Conservation (phyloP, 2,113 vertebrate genomes). For the Amblyornis subalaris region DNA sequence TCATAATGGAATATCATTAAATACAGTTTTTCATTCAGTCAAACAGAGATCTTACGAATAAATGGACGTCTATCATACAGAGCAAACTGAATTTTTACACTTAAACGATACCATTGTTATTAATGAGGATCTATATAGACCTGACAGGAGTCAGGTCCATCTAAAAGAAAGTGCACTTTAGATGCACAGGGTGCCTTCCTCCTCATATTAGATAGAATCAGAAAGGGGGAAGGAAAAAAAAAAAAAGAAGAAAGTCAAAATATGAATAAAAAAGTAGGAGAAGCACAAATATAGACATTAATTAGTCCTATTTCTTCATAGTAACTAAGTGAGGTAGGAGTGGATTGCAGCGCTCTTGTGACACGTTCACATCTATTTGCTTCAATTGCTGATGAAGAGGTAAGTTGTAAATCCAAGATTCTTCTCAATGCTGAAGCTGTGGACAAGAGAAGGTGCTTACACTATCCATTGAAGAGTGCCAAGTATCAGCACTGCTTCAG, state of each 20-base stretch:
- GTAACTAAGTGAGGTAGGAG: background rate
- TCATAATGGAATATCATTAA: slow-evolving; percentile 4
- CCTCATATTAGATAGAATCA: background rate
- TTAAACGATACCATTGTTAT: background rate
- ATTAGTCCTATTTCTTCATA: background rate
- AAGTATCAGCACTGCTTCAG: background rate
- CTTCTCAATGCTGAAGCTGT: background rate
- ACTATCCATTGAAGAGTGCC: background rate
- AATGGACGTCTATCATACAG: background rate
- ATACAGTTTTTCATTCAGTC: slow-evolving; percentile 3
- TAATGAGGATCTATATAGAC: background rate
- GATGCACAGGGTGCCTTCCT: background rate
- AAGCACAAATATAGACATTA: background rate
- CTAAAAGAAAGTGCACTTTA: background rate
- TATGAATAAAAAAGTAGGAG: background rate
- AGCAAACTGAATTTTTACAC: background rate
- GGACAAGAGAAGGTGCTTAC: background rate
- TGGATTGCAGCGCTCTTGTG: accelerated
- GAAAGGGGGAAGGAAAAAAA: accelerated
- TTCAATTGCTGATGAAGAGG: background rate
- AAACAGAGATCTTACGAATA: background rate
- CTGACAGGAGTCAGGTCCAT: background rate
- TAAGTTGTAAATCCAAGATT: background rate
- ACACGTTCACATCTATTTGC: background rate
- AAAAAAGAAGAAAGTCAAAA: background rate